Conservation (phyloP, 2,113 vertebrate genomes). For the Otus sunia region DNA sequence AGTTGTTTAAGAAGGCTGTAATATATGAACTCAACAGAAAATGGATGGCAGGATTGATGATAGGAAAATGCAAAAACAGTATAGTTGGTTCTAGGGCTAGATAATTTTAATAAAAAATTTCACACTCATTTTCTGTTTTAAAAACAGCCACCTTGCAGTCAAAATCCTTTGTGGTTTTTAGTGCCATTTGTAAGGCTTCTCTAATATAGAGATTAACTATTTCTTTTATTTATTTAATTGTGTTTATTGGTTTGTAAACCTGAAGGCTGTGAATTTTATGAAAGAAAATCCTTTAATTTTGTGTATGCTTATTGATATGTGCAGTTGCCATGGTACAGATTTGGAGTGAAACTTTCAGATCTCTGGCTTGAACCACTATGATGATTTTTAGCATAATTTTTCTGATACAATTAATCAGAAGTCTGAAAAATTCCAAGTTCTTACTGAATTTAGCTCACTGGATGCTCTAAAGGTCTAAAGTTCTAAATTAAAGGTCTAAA, state of each 20-base stretch:
- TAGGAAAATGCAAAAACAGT: background rate
- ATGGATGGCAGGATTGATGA: background rate
- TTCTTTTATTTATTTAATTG: background rate
- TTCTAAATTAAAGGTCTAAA: background rate
- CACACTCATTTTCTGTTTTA: background rate
- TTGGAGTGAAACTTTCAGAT: background rate
- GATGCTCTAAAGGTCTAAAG: background rate
- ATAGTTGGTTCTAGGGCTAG: background rate
- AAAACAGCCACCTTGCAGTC: background rate
- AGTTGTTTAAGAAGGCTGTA: background rate
- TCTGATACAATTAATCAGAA: background rate
- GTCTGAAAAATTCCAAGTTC: background rate
- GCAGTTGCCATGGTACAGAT: background rate
- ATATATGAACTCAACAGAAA: background rate
- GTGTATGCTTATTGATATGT: background rate
- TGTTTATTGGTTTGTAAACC: slow-evolving; percentile 5
- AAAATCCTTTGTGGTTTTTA: background rate
- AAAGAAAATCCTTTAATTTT: slow-evolving; percentile 32
- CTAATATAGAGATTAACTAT: slow-evolving; percentile 7
- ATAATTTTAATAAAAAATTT: background rate
- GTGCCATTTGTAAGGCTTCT: background rate
- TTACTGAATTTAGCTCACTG: background rate
- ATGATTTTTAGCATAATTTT: background rate
- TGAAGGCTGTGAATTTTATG: slow-evolving; percentile 26
- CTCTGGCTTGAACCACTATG: background rate